A percentile compares a stretch with the other conserved stretches of the same genome.
Conservation (phyloP, 2,888 invertebrate genomes). For the Masnerella sp. region DNA sequence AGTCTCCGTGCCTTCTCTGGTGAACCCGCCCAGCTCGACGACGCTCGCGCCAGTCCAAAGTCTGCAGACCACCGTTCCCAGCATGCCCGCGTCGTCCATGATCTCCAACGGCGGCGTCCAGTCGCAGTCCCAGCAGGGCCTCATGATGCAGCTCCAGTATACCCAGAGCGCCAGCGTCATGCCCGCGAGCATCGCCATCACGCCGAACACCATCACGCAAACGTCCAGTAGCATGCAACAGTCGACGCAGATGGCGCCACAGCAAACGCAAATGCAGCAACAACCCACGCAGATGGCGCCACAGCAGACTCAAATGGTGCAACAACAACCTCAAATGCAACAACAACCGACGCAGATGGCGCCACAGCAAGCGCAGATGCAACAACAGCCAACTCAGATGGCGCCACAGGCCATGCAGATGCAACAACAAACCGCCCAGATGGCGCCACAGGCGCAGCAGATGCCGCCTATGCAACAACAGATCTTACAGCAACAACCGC, state of each 20-base stretch:
- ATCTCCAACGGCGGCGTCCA: slow-evolving; percentile 66
- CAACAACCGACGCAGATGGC: slow-evolving; percentile 65
- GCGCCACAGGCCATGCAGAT: slow-evolving; percentile 55
- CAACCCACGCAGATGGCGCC: slow-evolving; percentile 58
- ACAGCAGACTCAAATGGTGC: slow-evolving; percentile 55
- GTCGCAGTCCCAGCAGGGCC: slow-evolving; percentile 67
- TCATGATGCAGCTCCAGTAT: slow-evolving; percentile 71
- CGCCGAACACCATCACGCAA: slow-evolving; percentile 50
- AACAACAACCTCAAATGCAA: slow-evolving; percentile 60
- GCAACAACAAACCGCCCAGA: slow-evolving; percentile 25
- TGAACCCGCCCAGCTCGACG: slow-evolving; percentile 67
- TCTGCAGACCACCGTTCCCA: slow-evolving; percentile 60
- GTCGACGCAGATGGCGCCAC: slow-evolving; percentile 52
- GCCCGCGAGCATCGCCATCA: slow-evolving; percentile 51
- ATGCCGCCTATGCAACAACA: slow-evolving; percentile 27
- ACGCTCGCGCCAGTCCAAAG: slow-evolving; percentile 67
- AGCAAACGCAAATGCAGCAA: slow-evolving; percentile 31
- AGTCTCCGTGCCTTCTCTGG: slow-evolving; percentile 64
- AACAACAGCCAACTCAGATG: slow-evolving; percentile 40
- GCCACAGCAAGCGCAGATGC: slow-evolving; percentile 61
- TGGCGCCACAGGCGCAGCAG: slow-evolving; percentile 42
- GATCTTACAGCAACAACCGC: slow-evolving; percentile 61
- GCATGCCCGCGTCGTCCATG: slow-evolving; percentile 62
- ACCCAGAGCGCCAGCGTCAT: slow-evolving; percentile 67
- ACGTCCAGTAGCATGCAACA: slow-evolving; percentile 60